Evolutionary conservation across 2,113 vertebrate species (phyloP), one percentile per base, ranked within the genome.

Genomic region (Onychostoma macrolepis): DNA sequence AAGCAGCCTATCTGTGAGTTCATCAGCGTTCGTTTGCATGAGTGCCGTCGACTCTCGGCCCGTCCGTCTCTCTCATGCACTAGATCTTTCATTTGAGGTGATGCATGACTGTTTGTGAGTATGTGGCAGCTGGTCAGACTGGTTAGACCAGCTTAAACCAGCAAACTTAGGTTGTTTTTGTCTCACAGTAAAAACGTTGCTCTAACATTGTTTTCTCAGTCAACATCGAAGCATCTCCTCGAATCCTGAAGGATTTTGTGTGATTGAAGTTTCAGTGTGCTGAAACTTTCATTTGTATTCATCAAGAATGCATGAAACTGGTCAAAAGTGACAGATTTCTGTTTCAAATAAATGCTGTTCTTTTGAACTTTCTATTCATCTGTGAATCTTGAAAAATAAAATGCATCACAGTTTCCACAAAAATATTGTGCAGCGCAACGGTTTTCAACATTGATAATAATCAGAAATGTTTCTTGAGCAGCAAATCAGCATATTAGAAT

Each of bases 1-100:
- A 99, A 87, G 98, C 98, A 0, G 97, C 98, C 43, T 99, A 99
- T 89, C 94, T 99, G 98, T 99, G 93, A 99, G 98, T 97, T 93
- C 4, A 19, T 30, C 28, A 3, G 10, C 11, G 11, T 13, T 7
- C 7, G 74, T 48, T 15, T 48, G 76, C 43, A 30, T 79, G 48
- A 6, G 48, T 33, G 17, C 56, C 33, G 78, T 58, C 56, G 56
- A 1, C 8, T 24, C 53, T 58, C 53, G 6, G 53, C 9, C 53
- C 6, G 50, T 58, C 53, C 2, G 50, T 53, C 50, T 21, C 4
- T 17, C 48, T 50, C 48, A 4, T 50, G 48, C 17, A n/a, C 28
- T 36, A 2, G 13, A 33, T 11, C 30, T 38, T n/a, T 38, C 30
- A 4, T 36, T 12, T 41, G 2, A 6, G 19, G 28, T 9, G 30